Evolutionary conservation across 2,888 invertebrate species (phyloP), one percentile per base, ranked within the genome.

Genomic region (Pinctada fucata): DNA sequence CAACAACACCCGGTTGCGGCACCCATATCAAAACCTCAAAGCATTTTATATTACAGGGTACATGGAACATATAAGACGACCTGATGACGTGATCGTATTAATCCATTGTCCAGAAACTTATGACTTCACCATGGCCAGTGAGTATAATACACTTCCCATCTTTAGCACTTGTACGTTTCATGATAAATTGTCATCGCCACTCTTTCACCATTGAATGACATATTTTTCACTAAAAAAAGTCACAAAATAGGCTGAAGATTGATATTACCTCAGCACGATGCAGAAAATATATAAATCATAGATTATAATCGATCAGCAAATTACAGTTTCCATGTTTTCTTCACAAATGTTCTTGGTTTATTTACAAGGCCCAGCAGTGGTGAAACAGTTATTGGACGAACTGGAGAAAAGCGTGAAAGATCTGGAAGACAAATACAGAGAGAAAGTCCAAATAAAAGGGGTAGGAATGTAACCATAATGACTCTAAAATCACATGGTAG

Each of bases 101-200:
- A 85, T 88, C 8, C 89, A 89, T 76, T 80, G 84, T 48, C 89
- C 88, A 3, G 89, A 89, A 74, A 82, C 84, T 48, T 88, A 88
- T 66, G 88, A 88, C 75, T 86, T 89, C 72, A 85, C 88, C 8
- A 87, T 89, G 88, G 87, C 89, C 45, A 88, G 89, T 89, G 80
- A 83, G 83, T 82, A 63, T 13, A 64, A 64, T 69, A 69, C 31
- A 31, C 31, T 31, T 31, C 31, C 31, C 31, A 31, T 31, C 31
- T 31, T 31, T 31, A 31, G 31, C 31, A 31, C 31, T 31, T 31
- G 31, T 31, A 31, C 31, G 1, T 31, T 31, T 31, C 31, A 31
- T 31, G 31, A 31, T 31, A 31, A 31, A 31, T 31, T 31, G 31
- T 31, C 31, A 31, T 31, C 31, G 31, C 31, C 31, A 31, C 31